Conservation (phyloP, 1,140 invertebrate genomes). For the Procambarus virginalis region DNA sequence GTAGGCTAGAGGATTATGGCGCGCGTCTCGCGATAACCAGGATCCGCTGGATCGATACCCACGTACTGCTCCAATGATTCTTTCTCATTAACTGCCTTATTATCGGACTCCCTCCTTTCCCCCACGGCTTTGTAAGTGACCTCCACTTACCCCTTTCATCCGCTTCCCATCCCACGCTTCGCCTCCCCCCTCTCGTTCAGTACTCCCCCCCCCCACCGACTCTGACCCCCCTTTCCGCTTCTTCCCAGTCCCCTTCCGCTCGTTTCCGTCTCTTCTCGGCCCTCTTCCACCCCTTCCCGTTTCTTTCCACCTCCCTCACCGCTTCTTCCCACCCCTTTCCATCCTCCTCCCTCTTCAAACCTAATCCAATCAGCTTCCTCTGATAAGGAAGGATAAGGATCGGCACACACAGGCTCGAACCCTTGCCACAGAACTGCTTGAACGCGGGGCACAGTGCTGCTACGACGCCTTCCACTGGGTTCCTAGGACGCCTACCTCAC, state of each 20-base stretch:
- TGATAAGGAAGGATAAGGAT: no score
- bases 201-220: neutral
- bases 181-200: neutral
- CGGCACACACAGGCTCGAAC: no score
- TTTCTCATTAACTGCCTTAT: no score
- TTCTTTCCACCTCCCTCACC: neutral
- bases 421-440: no score
- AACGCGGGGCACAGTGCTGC: no score
- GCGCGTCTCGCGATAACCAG: no score
- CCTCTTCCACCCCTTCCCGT: neutral
- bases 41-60: no score
- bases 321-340: neutral
- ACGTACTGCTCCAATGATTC: no score
- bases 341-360: neutral
- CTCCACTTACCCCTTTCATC: neutral
- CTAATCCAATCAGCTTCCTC: no score
- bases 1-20: no score
- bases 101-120: neutral
- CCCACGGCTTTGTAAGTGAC: neutral
- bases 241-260: neutral
- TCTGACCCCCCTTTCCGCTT: neutral
- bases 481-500: no score
- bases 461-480: no score
- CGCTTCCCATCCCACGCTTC: neutral
- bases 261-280: neutral